Percentiles rank a stretch among this genome's conserved stretches.
phyloP scores from a whole-genome alignment of 23 tunicate genomes.

The Ascidia mentula region DNA sequence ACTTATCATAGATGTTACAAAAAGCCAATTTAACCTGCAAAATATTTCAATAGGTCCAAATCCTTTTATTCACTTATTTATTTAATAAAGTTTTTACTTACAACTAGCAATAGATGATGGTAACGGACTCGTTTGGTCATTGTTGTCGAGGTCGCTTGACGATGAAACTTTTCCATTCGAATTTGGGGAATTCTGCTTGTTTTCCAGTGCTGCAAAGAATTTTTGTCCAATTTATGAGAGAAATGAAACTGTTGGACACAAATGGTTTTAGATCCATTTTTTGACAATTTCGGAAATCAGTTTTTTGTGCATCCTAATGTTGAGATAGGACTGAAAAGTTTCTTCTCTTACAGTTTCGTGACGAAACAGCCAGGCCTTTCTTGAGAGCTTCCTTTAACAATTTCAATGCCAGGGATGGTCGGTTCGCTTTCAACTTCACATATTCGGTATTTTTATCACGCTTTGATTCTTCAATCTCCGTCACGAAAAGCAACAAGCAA shows the following conservation, averaged over 20 bases:
- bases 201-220: too few species aligned
- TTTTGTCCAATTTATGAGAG: too few species aligned
- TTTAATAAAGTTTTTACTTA: neutral
- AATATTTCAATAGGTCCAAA: neutral
- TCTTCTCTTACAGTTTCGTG: neutral
- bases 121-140: neutral
- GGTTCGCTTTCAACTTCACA: slow-evolving; percentile 43
- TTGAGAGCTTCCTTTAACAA: slow-evolving; percentile 13
- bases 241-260: too few species aligned
- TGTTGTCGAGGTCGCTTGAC: neutral
- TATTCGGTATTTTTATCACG: slow-evolving; percentile 15
- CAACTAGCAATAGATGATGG: neutral
- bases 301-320: too few species aligned
- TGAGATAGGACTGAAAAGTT: too few species aligned
- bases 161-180: too few species aligned
- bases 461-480: slow-evolving; percentile 1
- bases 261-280: too few species aligned
- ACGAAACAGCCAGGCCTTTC: neutral
- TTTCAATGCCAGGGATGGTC: slow-evolving; percentile 29
- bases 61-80: neutral
- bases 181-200: too few species aligned
- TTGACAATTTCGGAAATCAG: too few species aligned
- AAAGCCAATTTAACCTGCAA: neutral
- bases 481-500: neutral
- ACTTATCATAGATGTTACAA: too few species aligned